Evolutionary conservation across 2,113 vertebrate species (phyloP), one percentile per base, ranked within the genome.

Genomic region (Anhinga anhinga): DNA sequence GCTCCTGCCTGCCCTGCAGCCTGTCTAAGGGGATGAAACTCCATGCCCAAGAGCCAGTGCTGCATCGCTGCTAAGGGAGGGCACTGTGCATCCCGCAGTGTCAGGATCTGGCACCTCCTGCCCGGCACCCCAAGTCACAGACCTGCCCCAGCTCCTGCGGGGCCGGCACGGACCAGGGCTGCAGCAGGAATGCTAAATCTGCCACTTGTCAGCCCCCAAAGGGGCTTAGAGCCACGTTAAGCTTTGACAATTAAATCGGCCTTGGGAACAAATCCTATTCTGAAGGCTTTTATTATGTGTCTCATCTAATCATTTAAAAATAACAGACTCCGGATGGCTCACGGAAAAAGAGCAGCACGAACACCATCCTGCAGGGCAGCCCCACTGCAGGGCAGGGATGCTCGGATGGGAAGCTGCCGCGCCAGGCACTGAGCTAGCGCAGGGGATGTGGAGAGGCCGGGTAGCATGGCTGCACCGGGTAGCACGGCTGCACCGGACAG

Each of bases 221-320:
- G 19, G 45, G 93, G 91, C 95, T 95, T 94, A 96, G 36, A 92
- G n/a, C 80, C 72, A 78, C 86, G 34, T 92, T 95, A 94, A 96
- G 95, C 94, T 96, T 86, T 95, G 95, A 93, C 91, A 84, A 93
- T 94, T 93, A 97, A 96, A 96, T 96, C 96, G 38, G 96, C 91
- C 95, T 96, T 96, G 59, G 14, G 93, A 27, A 84, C 94, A 96
- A 97, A 97, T 97, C 96, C 96, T 97, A 97, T 97, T 96, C 82
- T 56, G 91, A 70, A 95, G 94, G 95, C 95, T 96, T 96, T 96
- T 94, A 86, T 81, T 94, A 65, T 44, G 69, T 53, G 96, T 96
- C 93, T 23, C 8, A 7, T 79, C 89, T 78, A 96, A 96, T 96
- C 4, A 1, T 86, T 88, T 95, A 96, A 96, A 97, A 97, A 97